phyloP scores from a whole-genome alignment of 2,797 vertebrate genomes.

The Crotalus adamanteus region DNA sequence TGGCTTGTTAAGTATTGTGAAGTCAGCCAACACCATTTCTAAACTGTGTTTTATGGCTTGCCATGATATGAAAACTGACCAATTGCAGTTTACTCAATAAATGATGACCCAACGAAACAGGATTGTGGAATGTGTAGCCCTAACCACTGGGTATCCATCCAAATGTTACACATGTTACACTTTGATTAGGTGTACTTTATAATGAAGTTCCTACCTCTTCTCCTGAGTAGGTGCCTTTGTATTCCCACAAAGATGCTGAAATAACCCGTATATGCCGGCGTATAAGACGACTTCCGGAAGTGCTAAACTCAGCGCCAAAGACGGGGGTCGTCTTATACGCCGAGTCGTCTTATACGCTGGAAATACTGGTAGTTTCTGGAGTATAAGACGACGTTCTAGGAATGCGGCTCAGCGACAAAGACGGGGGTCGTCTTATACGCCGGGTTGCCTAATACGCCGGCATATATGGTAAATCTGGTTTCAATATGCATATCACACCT shows the following conservation, averaged over 20 bases:
- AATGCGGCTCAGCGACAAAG: too few relatives aligned
- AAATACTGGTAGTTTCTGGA: too few relatives aligned
- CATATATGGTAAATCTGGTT: not conserved
- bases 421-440: too few relatives aligned
- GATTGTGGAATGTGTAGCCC: not conserved
- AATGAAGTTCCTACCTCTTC: not conserved
- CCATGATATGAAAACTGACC: not conserved
- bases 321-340: too few relatives aligned
- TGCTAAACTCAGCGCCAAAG: too few relatives aligned
- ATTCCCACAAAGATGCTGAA: not conserved
- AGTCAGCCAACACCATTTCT: not conserved
- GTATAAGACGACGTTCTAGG: too few relatives aligned
- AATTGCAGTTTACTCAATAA: not conserved
- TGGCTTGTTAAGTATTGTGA: not conserved
- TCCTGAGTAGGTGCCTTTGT: not conserved
- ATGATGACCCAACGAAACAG: not conserved
- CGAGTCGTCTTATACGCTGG: too few relatives aligned
- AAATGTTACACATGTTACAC: not conserved
- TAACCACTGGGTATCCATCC: not conserved
- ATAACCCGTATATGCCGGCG: not conserved
- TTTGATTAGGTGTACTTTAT: not conserved
- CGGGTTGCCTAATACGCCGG: too few relatives aligned
- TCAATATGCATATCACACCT: not conserved
- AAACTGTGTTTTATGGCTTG: not conserved
- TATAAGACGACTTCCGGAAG: too few relatives aligned